Percentiles rank a stretch among this genome's conserved stretches.
These are phyloP conservation scores for Melanogrammus aeglefinus DNA, from an alignment of 2,797 vertebrate genomes.

Conservation along the genomic window DNA sequence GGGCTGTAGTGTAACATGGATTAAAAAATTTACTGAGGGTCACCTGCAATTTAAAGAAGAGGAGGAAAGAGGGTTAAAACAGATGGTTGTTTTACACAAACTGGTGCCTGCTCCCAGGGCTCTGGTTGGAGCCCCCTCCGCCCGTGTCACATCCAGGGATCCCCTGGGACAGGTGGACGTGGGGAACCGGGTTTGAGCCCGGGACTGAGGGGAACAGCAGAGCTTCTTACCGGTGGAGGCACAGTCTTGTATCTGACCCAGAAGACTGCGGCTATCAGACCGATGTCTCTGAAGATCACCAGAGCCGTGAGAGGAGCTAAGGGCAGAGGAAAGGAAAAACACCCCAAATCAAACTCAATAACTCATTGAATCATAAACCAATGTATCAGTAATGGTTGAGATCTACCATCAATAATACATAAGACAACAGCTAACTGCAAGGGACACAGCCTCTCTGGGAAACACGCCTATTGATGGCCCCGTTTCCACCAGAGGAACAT, in stretches of 20 bases:
- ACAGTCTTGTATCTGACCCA: slow-evolving; percentile 96
- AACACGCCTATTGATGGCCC: background rate
- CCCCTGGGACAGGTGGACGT: background rate
- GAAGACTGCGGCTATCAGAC: slow-evolving; percentile 92
- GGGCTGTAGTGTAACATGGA: slow-evolving; percentile 94
- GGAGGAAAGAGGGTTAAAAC: background rate
- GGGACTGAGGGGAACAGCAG: background rate
- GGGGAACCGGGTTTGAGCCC: background rate
- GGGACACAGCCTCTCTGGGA: background rate
- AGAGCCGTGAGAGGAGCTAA: slow-evolving; percentile 87
- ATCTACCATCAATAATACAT: background rate
- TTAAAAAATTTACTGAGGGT: slow-evolving; percentile 96
- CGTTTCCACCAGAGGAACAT: background rate
- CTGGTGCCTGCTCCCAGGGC: no score
- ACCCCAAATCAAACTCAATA: background rate
- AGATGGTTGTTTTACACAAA: background rate
- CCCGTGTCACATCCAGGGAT: background rate
- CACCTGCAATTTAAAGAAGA: slow-evolving; percentile 70
- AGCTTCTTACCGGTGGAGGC: slow-evolving; percentile 85
- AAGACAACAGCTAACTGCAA: background rate
- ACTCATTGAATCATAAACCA: background rate
- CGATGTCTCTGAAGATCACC: slow-evolving; percentile 88
- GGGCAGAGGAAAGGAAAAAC: slow-evolving; percentile 1
- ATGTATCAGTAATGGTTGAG: background rate
- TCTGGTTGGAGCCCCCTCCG: no score